Percentiles rank a stretch among this genome's conserved stretches.
Evolutionary conservation across 2,797 vertebrate genomes (phyloP).

Genomic region (Lindbergichthys nudifrons): DNA sequence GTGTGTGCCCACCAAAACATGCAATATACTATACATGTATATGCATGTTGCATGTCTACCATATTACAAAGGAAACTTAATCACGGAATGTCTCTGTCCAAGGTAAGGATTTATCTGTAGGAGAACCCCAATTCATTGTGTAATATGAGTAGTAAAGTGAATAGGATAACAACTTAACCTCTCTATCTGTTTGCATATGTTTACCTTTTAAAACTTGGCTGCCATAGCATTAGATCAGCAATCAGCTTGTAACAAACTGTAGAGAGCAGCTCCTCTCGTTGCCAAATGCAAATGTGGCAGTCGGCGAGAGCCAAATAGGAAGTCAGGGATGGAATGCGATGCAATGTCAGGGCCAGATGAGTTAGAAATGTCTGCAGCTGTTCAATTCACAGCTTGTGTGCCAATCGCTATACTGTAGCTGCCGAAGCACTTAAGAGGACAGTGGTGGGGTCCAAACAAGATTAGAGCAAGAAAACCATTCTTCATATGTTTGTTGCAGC

Average conservation of each 20-base stretch:
- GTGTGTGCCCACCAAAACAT: constrained; percentile 59
- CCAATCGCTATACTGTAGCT: constrained; percentile 46
- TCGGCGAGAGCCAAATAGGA: constrained; percentile 56
- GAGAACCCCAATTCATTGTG: constrained; percentile 3
- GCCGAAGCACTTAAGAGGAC: constrained; percentile 59
- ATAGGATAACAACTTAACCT: constrained; percentile 25
- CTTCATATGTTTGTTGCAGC: constrained; percentile 45
- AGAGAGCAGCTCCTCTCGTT: constrained; percentile 55
- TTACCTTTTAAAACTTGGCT: constrained; percentile 55
- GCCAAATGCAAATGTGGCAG: constrained; percentile 75
- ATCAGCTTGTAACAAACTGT: constrained; percentile 74
- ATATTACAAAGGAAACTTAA: constrained; percentile 45
- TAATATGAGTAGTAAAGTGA: constrained; percentile 15
- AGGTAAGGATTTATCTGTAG: constrained; percentile 56
- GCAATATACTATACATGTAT: constrained; percentile 57
- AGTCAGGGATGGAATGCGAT: constrained; percentile 69
- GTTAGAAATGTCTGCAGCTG: constrained; percentile 77
- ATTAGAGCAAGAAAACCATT: constrained; percentile 59
- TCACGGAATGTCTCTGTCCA: constrained; percentile 48
- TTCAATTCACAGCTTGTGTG: constrained; percentile 69
- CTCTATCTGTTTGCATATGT: constrained; percentile 51
- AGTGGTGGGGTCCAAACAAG: constrained; percentile 61
- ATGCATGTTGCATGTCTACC: constrained; percentile 62
- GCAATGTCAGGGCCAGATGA: constrained; percentile 75
- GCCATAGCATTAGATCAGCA: constrained; percentile 65